Conservation (phyloP, 2,113 vertebrate genomes). For the Dipodomys stephensi region DNA sequence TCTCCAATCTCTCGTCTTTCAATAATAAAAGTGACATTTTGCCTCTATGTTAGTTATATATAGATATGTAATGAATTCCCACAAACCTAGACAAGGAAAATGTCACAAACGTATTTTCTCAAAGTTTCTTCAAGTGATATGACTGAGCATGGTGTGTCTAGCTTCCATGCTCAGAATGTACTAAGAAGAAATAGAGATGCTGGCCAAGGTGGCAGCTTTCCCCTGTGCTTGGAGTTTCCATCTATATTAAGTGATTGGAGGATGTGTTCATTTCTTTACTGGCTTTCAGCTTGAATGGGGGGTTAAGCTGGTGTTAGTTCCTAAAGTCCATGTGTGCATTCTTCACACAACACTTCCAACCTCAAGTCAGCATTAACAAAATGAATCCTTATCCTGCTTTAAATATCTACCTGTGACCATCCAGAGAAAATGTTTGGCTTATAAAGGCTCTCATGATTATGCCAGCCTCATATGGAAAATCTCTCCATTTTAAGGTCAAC, state of each 20-base stretch:
- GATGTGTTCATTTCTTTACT: background rate
- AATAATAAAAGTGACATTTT: background rate
- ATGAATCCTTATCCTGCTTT: background rate
- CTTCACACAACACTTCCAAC: background rate
- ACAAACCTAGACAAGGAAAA: background rate
- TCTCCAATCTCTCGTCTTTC: background rate
- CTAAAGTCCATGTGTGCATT: background rate
- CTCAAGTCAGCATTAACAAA: background rate
- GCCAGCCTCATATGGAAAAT: background rate
- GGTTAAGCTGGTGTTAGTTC: background rate
- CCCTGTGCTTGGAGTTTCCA: background rate
- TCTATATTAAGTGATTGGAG: too few species aligned
- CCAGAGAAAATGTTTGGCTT: background rate
- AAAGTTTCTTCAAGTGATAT: background rate
- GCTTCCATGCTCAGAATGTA: background rate
- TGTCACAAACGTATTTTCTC: background rate
- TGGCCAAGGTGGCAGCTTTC: background rate
- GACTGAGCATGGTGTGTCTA: rapidly evolving
- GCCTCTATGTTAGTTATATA: background rate
- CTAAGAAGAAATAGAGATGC: background rate
- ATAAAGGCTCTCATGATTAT: background rate
- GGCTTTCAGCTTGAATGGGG: background rate
- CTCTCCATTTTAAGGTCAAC: background rate
- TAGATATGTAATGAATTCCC: background rate
- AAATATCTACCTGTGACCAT: background rate